phyloP scores from a whole-genome alignment of 2,797 vertebrate species.

The Knipowitschia caucasica region DNA sequence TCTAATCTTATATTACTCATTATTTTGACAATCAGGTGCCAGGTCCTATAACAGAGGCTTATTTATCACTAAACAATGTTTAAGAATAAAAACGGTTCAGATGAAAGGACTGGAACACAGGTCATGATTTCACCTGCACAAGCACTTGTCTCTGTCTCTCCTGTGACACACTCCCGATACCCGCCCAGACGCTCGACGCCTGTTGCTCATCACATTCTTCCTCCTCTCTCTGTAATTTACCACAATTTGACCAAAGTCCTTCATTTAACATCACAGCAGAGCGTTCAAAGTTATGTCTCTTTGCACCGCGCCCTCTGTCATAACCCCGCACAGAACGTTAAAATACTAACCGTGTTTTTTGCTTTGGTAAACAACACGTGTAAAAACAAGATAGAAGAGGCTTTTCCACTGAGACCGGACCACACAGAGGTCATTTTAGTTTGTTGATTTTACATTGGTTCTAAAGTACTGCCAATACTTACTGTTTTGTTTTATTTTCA shows the following conservation, averaged over 20 bases:
- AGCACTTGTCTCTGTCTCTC: background rate
- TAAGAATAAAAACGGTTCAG: too few relatives aligned
- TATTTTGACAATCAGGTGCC: too few relatives aligned
- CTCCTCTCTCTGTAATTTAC: conserved; percentile 11
- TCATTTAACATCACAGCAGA: background rate
- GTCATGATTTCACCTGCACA: background rate
- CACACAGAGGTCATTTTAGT: background rate
- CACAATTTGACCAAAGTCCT: conserved; percentile 8
- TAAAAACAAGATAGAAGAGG: background rate
- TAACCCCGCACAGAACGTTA: background rate
- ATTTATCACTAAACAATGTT: too few relatives aligned
- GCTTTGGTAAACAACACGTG: background rate
- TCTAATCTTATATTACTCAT: too few relatives aligned
- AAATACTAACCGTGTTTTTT: too few relatives aligned
- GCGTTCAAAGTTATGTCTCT: background rate
- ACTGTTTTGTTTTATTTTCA: too few relatives aligned
- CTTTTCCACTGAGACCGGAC: background rate
- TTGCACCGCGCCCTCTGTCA: background rate
- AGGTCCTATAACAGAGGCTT: too few relatives aligned
- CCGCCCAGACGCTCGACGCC: background rate
- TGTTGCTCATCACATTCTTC: conserved; percentile 4
- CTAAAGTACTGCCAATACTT: background rate
- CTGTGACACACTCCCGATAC: background rate
- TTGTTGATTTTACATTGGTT: background rate
- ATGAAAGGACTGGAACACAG: background rate